Evolutionary conservation across 1,140 invertebrate species (phyloP).

Genomic region (Drosophila kurseongensis): DNA sequence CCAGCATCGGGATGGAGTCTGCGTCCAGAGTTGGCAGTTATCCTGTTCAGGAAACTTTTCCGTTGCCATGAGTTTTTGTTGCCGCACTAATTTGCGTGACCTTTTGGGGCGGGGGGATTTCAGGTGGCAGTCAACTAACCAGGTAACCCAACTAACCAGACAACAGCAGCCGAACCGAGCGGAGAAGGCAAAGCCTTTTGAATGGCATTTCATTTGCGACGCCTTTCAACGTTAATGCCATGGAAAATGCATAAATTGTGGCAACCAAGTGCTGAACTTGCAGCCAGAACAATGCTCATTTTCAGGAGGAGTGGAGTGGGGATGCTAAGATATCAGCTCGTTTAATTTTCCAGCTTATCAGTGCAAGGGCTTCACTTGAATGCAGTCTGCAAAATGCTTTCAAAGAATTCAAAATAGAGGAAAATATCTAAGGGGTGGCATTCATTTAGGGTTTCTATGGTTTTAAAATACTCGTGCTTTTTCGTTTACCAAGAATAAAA

Average conservation of each 20-base stretch:
- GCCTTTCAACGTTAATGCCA: slow-evolving; percentile 78
- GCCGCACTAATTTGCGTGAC: slow-evolving; percentile 77
- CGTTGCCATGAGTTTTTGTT: slow-evolving; percentile 45
- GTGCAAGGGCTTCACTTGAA: slow-evolving; percentile 25
- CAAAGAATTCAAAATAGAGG: slow-evolving; percentile 2
- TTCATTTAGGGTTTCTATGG: background rate
- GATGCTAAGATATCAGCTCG: slow-evolving; percentile 26
- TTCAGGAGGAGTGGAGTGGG: background rate
- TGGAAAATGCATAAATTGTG: slow-evolving; percentile 81
- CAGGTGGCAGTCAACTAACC: slow-evolving; percentile 21
- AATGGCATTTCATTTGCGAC: slow-evolving; percentile 79
- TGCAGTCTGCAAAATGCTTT: slow-evolving; percentile 18
- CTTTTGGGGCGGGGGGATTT: slow-evolving; percentile 26
- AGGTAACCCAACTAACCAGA: slow-evolving; percentile 55
- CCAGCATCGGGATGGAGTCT: slow-evolving; percentile 34
- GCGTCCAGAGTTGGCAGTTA: slow-evolving; percentile 31
- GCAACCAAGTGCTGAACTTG: slow-evolving; percentile 64
- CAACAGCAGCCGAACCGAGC: slow-evolving; percentile 19
- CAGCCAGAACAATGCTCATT: slow-evolving; percentile 56
- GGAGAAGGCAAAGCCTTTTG: slow-evolving; percentile 51
- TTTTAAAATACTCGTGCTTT: no score
- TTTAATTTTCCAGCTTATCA: slow-evolving; percentile 40
- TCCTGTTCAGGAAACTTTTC: slow-evolving; percentile 68
- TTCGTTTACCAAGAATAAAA: no score
- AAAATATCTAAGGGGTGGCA: background rate